phyloP scores from a whole-genome alignment of 2,888 invertebrate genomes.

The Cephus pulcher region DNA sequence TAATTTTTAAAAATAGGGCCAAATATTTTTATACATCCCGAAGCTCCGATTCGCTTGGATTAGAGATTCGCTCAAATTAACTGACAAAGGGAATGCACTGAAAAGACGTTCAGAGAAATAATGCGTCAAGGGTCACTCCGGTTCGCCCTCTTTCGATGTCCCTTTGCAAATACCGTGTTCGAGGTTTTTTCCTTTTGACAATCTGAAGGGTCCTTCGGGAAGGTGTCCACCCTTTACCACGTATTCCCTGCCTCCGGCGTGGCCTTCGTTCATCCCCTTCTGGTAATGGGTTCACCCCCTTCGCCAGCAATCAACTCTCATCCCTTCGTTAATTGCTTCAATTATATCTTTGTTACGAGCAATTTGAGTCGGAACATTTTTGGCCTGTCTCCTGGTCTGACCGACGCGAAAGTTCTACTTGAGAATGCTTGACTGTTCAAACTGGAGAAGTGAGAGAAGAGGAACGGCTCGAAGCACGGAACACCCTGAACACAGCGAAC shows the following conservation, averaged over 20 bases:
- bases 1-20: neutral
- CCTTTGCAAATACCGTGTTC: conserved; percentile 39
- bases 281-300: conserved; percentile 16
- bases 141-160: conserved; percentile 17
- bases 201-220: conserved; percentile 43
- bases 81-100: neutral
- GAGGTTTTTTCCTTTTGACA: conserved; percentile 44
- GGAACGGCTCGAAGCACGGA: neutral
- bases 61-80: neutral
- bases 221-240: conserved; percentile 36
- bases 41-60: neutral
- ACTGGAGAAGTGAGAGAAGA: neutral
- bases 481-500: neutral
- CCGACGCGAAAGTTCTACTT: neutral
- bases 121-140: conserved; percentile 48
- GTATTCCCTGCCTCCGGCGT: conserved; percentile 28
- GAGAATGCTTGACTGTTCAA: neutral
- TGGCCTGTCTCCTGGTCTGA: conserved; percentile 16
- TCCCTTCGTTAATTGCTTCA: conserved; percentile 48
- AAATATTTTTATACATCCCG: neutral
- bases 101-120: conserved; percentile 50
- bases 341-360: conserved; percentile 53
- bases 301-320: conserved; percentile 22
- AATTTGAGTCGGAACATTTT: conserved; percentile 44
- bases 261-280: conserved; percentile 18